phyloP scores from a whole-genome alignment of 2,888 invertebrate genomes.

The Eristalis tenax region DNA sequence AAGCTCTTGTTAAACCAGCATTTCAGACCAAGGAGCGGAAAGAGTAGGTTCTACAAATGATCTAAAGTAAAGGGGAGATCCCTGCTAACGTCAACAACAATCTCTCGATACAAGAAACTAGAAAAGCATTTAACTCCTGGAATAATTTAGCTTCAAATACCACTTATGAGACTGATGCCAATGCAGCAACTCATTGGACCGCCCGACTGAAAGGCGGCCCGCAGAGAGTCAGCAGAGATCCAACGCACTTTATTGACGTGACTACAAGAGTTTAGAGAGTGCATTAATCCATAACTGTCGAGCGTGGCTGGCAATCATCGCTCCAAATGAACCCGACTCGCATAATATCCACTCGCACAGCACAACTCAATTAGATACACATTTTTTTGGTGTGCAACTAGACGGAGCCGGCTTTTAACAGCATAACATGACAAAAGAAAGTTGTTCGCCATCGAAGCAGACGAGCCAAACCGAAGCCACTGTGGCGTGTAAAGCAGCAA shows the following conservation, averaged over 20 bases:
- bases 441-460: conserved; percentile 6
- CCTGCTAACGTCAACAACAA: too few relatives aligned
- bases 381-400: not conserved
- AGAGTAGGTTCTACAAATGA: too few relatives aligned
- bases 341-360: not conserved
- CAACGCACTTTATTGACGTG: not conserved
- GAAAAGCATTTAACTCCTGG: not conserved
- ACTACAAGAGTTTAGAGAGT: not conserved
- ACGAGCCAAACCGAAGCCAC: not conserved
- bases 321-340: not conserved
- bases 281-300: not conserved
- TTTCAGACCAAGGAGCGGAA: too few relatives aligned
- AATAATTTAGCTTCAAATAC: not conserved
- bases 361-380: not conserved
- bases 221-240: not conserved
- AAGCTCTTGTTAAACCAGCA: too few relatives aligned
- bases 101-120: too few relatives aligned
- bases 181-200: not conserved
- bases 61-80: too few relatives aligned
- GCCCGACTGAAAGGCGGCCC: too few relatives aligned
- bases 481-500: conserved; percentile 23
- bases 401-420: not conserved
- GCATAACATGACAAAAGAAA: conserved; percentile 29
- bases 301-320: not conserved
- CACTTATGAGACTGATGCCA: not conserved